Evolutionary conservation across 1,140 invertebrate genomes (phyloP), one percentile per base, ranked within the genome.

Genomic region (Drosophila lacertosa): DNA sequence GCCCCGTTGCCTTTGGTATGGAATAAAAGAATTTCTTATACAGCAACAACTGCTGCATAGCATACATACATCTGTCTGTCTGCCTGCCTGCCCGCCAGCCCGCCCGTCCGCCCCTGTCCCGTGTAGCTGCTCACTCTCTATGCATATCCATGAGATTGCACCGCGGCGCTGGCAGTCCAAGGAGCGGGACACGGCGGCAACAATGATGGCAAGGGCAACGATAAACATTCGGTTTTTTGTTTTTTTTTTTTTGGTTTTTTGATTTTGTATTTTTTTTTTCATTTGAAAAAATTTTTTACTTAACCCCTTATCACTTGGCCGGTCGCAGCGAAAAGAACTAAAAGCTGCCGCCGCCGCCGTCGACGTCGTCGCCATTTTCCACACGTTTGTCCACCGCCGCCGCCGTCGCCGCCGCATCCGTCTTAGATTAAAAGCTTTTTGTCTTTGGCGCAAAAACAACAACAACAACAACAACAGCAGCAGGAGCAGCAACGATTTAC

Each of bases 11-110:
- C 51, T 57, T 29, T 66, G 79, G 79, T 62, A 83, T 82, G 79
- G 66, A 45, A 71, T 74, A 77, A 83, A 69, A 55, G 79, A 83
- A 83, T 83, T 83, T 83, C 79, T 83, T 83, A 77, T 82, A 83
- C 78, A 83, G 74, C 81, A 83, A 83, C 79, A 83, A 78, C 81
- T 83, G 80, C 74, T 76, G 74, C 73, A 73, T 68, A 76, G 70
- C 69, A 75, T 72, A 66, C 62, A 75, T 75, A 67, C 73, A 60
- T 51, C 62, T 67, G 68, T 70, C 55, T 60, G 20, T 35, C 26
- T 50, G 32, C 1, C 18, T 35, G 37, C 33, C 26, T 50, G 32
- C 1, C 18, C 51, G 37, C 33, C 59, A 32, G 16, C 35, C 11
- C 16, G 22, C 16, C 22, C 24, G 2, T 18, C 26, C 32, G n/a